Evolutionary conservation across 2,888 invertebrate species (phyloP), one percentile per base, ranked within the genome.

Genomic region (Dryobota labecula): DNA sequence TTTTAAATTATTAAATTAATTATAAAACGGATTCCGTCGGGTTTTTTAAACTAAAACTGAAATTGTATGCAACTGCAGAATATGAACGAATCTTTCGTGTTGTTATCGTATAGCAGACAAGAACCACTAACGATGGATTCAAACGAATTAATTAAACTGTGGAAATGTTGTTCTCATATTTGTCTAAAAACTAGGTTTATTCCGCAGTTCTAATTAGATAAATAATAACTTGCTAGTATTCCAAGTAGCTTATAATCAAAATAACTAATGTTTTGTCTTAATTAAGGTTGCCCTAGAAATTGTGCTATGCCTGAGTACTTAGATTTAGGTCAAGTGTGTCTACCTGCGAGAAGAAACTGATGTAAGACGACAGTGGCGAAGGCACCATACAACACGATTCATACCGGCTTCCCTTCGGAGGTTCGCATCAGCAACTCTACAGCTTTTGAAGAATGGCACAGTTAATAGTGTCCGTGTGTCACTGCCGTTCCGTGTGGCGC

Each of bases 241-340:
- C 20, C 2, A 33, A 57, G 24, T 49, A n/a, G 24, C 2, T 20
- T 20, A 27, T 27, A 41, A 43, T 20, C 41, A 27, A 30, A 54
- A 45, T 45, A 69, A 27, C 27, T 7, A 43, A 43, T 45, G 18
- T 27, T 36, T n/a, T n/a, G 13, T 15, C 41, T 33, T 41, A 24
- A 51, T 24, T 15, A 66, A 33, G 33, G 43, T 33, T 43, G 20
- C 30, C 11, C 11, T 51, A 36, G 5, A 15, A 53, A 36, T 15
- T 24, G 11, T 51, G 20, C 2, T 61, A 27, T 30, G 15, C 30
- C 24, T 20, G 18, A 73, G 45, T 45, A 38, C 15, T 54, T 38
- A 70, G 15, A 49, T 71, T 53, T 20, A 54, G 75, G 75, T 74
- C 45, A 72, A 63, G 45, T 63, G 9, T 38, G 62, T 51, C 3